Base-by-base conservation (phyloP, 2,797 vertebrate genomes). In the Aphelocoma californica region DNA sequence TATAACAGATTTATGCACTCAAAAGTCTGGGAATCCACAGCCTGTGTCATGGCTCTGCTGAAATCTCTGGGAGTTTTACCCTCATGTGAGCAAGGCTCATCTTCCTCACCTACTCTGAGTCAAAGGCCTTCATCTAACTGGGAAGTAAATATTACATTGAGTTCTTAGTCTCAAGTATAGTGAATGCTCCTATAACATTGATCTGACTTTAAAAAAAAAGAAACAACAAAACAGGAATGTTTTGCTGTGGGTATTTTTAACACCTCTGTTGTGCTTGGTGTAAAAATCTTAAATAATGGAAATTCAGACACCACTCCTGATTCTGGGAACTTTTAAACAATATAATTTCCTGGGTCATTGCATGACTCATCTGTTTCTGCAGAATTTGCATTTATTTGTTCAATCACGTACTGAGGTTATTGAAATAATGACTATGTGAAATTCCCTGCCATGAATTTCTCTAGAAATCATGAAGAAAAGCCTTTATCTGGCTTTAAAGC, bases 121-220 rank as follows among this genome's bases (percentile, higher is more conserved):
- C 20, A 74, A 81, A 79, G 44, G 2, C 7, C 18, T 84, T 54
- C 5, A 3, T 44, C 21, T 19, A 26, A 51, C 17, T 23, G 19
- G 24, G 31, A 67, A 47, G 4, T 20, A 26, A 89, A 87, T 51
- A 44, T 19, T 53, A 29, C 7, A 18, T 0, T 18, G 61, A 54
- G 26, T 65, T 50, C 42, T 29, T 53, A n/a, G 50, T n/a, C 50
- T 51, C 51, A 57, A 73, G 56, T 40, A 32, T 28, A 53, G 17
- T 51, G n/a, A 58, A 64, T 0, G 1, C 1, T 71, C 8, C 50
- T 15, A 6, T 25, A 25, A 8, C 17, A 48, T 1, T 12, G 7
- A 6, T 54, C 21, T 45, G 14, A 42, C 18, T 34, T 31, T 18
- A 11, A 42, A 34, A n/a, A 15, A 61, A 61, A 61, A 2, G 36